These are phyloP conservation scores for Papilio machaon DNA, from an alignment of 1,140 invertebrate species.

Conservation along the genomic window DNA sequence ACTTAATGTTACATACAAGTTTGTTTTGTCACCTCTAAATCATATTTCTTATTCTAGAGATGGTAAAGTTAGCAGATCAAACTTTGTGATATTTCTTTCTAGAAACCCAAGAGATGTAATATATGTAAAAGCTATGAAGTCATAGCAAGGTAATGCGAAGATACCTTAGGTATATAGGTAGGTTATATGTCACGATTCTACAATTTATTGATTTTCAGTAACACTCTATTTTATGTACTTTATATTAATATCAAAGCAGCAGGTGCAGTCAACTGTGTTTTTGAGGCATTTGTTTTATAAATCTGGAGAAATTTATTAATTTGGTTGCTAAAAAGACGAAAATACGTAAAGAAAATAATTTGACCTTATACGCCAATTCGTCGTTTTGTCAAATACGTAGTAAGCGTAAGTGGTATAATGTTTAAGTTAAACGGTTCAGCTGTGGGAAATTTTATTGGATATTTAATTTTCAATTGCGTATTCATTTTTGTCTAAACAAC, in stretches of 20 bases:
- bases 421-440: not conserved
- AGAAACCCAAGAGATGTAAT: no score
- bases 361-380: not conserved
- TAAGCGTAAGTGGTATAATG: not conserved
- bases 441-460: not conserved
- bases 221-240: not conserved
- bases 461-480: not conserved
- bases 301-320: not conserved
- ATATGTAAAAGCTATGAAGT: no score
- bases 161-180: no score
- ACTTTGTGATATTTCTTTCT: no score
- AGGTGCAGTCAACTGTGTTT: not conserved
- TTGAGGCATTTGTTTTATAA: not conserved
- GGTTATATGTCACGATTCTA: no score
- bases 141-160: no score
- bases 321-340: not conserved
- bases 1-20: no score
- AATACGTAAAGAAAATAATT: not conserved
- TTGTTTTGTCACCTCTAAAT: no score
- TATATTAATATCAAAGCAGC: not conserved
- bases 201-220: not conserved
- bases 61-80: no score
- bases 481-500: not conserved
- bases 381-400: not conserved
- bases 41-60: no score